Conservation (phyloP, 2,888 invertebrate species). For the Catonia carolina region DNA sequence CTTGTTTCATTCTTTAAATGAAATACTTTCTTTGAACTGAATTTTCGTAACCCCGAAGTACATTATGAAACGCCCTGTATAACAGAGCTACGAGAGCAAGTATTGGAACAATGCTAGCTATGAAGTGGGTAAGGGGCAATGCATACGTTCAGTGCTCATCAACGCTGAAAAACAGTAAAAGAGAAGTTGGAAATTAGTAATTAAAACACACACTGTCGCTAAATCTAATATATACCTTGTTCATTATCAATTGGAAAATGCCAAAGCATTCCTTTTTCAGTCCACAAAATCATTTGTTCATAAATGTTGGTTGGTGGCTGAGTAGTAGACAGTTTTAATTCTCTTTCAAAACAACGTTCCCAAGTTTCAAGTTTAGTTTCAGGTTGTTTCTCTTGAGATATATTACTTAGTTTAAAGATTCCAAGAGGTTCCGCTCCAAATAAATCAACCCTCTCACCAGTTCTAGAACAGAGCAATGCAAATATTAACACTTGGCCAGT, state of each 20-base stretch:
- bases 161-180: too few relatives aligned
- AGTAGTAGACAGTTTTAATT: constrained; percentile 57
- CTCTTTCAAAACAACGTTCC: constrained; percentile 57
- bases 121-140: too few relatives aligned
- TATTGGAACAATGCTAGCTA: too few relatives aligned
- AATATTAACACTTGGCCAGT: too few relatives aligned
- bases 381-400: constrained; percentile 33
- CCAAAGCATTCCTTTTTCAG: constrained; percentile 92
- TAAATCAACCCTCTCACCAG: constrained; percentile 50
- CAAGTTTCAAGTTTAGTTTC: constrained; percentile 56
- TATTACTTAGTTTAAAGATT: constrained; percentile 50
- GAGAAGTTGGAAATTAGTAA: too few relatives aligned
- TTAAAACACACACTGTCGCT: too few relatives aligned
- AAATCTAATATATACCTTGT: constrained; percentile 73
- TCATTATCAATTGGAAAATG: constrained; percentile 97
- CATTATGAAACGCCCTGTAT: too few relatives aligned
- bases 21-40: too few relatives aligned
- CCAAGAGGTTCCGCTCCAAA: constrained; percentile 56
- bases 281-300: constrained; percentile 91
- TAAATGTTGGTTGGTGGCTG: constrained; percentile 82
- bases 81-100: too few relatives aligned
- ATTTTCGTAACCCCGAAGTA: too few relatives aligned
- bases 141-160: too few relatives aligned
- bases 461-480: background rate
- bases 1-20: too few relatives aligned